Evolutionary conservation across 2,888 invertebrate genomes (phyloP).

Genomic region (Dasysyrphus albostriatus): DNA sequence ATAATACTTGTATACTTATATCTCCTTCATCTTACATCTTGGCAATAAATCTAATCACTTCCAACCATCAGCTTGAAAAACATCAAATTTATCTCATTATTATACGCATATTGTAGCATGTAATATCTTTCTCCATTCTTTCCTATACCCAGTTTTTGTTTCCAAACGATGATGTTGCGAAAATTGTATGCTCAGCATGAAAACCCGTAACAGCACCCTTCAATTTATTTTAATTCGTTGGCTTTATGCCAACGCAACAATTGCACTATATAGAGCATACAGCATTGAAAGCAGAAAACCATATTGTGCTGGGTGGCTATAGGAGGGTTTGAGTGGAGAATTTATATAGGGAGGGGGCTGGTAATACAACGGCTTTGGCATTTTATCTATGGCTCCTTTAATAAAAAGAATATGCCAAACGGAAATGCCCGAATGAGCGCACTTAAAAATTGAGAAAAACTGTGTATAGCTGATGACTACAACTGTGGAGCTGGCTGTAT

Average conservation of each 20-base stretch:
- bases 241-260: conserved; percentile 70
- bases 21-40: conserved; percentile 28
- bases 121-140: conserved; percentile 60
- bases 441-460: conserved; percentile 33
- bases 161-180: conserved; percentile 22
- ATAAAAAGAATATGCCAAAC: conserved; percentile 66
- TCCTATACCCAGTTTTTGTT: conserved; percentile 11
- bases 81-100: conserved; percentile 69
- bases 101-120: conserved; percentile 72
- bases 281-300: conserved; percentile 6
- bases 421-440: conserved; percentile 62
- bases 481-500: conserved; percentile 24
- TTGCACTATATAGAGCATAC: conserved; percentile 39
- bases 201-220: conserved; percentile 59
- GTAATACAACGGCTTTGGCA: conserved; percentile 42
- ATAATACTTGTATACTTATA: background rate
- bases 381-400: conserved; percentile 58
- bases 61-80: conserved; percentile 52
- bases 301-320: background rate
- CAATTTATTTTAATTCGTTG: conserved; percentile 76
- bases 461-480: too few relatives aligned
- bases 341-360: background rate
- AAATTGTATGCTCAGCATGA: conserved; percentile 56
- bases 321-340: background rate
- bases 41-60: conserved; percentile 66